Conservation (phyloP, 2,888 invertebrate genomes). For the Drosophila pseudotalamancana region DNA sequence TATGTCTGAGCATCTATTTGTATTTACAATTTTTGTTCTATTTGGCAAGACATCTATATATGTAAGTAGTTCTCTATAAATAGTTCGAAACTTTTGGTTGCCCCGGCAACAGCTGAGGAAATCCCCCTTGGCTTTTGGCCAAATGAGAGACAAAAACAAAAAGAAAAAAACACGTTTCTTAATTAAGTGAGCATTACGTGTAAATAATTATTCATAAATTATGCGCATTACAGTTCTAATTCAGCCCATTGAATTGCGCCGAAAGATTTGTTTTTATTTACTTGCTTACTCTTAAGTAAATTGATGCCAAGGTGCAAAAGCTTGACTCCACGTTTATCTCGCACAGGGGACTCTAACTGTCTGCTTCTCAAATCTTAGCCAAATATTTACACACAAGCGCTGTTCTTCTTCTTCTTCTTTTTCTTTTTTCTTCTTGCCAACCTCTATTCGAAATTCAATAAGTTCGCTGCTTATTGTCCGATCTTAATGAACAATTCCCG, state of each 20-base stretch:
- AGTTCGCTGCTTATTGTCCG: too few relatives aligned
- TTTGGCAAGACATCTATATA: constrained; percentile 23
- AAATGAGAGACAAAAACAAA: too few relatives aligned
- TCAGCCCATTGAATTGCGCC: constrained; percentile 17
- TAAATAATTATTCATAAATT: constrained; percentile 45
- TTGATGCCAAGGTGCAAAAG: constrained; percentile 44
- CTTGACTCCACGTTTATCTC: constrained; percentile 34
- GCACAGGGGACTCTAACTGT: background rate
- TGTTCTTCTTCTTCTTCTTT: too few relatives aligned
- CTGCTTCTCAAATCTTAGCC: constrained; percentile 1
- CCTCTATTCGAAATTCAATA: too few relatives aligned
- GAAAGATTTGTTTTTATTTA: constrained; percentile 22
- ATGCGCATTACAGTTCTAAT: constrained; percentile 23
- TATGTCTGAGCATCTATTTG: background rate
- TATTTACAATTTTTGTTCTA: background rate
- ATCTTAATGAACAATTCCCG: too few relatives aligned
- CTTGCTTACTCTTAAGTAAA: constrained; percentile 32
- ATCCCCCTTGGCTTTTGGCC: constrained; percentile 67
- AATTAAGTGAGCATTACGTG: constrained; percentile 53
- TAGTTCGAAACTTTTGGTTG: constrained; percentile 28
- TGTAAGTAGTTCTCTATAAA: constrained; percentile 41
- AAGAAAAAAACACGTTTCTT: constrained; percentile 48
- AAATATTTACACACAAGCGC: background rate
- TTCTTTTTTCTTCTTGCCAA: too few relatives aligned
- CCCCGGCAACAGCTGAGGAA: constrained; percentile 66